A percentile compares a stretch with the other conserved stretches of the same genome.
Conservation (phyloP, 2,797 vertebrate genomes). For the Urophycis tenuis region DNA sequence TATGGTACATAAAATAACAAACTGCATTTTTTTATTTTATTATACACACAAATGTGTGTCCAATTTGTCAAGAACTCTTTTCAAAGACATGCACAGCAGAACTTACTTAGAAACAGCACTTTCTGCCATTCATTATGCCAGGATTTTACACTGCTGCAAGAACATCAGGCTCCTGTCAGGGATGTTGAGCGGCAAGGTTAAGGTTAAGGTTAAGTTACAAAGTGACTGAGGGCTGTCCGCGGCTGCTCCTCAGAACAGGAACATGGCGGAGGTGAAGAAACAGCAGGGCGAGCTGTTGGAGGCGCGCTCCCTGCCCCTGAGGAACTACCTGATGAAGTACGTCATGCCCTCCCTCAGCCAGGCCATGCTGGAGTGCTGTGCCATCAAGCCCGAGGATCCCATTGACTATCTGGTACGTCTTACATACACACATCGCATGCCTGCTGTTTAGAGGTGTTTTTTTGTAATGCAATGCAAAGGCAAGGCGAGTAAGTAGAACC, state of each 20-base stretch:
- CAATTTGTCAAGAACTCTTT: neutral
- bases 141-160: neutral
- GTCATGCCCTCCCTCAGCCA: slow-evolving; percentile 84
- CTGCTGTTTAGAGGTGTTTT: neutral
- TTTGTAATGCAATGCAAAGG: neutral
- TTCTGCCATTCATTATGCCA: neutral
- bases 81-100: neutral
- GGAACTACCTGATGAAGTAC: slow-evolving; percentile 87
- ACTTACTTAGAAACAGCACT: neutral
- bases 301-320: slow-evolving; percentile 74
- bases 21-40: too few species aligned
- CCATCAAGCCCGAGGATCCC: slow-evolving; percentile 83
- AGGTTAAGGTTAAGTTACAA: too few species aligned
- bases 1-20: neutral
- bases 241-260: slow-evolving; percentile 66
- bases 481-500: slow-evolving; percentile 4
- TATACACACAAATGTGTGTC: neutral
- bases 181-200: too few species aligned
- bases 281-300: slow-evolving; percentile 81
- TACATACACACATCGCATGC: neutral
- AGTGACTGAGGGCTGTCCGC: neutral
- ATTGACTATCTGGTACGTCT: slow-evolving; percentile 85
- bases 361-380: slow-evolving; percentile 79
- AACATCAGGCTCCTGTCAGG: too few species aligned
- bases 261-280: slow-evolving; percentile 72